Evolutionary conservation across 2,113 vertebrate genomes (phyloP), one percentile per base, ranked within the genome.

Genomic region (Chlorodrepanis virens): DNA sequence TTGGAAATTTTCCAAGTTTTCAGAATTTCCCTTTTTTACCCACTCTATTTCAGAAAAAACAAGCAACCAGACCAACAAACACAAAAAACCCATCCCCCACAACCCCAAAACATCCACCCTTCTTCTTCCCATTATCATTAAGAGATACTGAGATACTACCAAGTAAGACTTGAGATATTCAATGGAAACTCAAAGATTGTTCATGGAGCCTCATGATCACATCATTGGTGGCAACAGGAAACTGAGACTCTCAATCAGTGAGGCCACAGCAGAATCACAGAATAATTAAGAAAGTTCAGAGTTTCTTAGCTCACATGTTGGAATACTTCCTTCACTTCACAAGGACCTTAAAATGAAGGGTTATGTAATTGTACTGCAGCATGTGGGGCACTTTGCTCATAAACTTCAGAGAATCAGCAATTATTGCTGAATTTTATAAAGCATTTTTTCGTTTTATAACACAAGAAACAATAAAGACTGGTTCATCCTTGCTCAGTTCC

Each of bases 331-430:
- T 52, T 40, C 63, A 33, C 23, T 63, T 37, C 63, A 33, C 23
- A 49, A 54, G 45, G 54, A 80, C 45, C 63, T 93, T 56, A 40
- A 49, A 79, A 50, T 24, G 68, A 83, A 71, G 67, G 56, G 18
- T 96, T 94, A 80, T 20, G 21, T 67, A 96, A 94, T 0, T 39
- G 54, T 56, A 72, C 85, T 78, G 87, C 87, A 96, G 70, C 22
- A 21, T 23, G 42, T 49, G 81, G 64, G 87, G 37, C 49, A 29
- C 47, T 93, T 56, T 77, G 82, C 63, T 90, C 87, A 80, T 13
- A 39, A 89, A 70, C 53, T 79, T 83, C 5, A 15, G 45, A 65
- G 63, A 49, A 90, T 69, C 60, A 91, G 85, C 50, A 88, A 21
- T 65, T 86, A 39, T 88, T 65, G 39, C 25, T 74, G 50, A 29